phyloP scores from a whole-genome alignment of 2,888 invertebrate species.

The Campoplex capitator region DNA sequence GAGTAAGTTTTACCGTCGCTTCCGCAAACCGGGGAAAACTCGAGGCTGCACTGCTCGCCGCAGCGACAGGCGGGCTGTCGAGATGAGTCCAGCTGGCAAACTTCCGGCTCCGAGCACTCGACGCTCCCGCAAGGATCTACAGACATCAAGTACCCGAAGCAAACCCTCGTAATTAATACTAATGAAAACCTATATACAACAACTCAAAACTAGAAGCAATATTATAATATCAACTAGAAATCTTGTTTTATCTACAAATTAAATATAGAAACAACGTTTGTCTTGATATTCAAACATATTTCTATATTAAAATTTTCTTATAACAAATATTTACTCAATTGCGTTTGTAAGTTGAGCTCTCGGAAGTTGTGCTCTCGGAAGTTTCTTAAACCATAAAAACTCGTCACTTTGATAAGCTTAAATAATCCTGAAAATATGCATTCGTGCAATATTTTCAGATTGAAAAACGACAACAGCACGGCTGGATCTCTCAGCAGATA shows the following conservation, averaged over 20 bases:
- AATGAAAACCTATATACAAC: constrained; percentile 60
- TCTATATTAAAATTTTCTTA: background rate
- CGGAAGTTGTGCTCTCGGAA: too few relatives aligned
- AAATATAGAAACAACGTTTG: constrained; percentile 8
- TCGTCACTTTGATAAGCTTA: background rate
- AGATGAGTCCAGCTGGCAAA: constrained; percentile 93
- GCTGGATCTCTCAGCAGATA: background rate
- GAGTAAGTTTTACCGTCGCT: constrained; percentile 92
- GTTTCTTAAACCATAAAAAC: background rate
- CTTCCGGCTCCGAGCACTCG: constrained; percentile 91
- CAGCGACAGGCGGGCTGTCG: constrained; percentile 93
- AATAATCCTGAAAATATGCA: background rate
- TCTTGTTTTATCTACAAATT: background rate
- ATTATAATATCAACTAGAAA: constrained; percentile 2
- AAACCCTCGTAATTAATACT: constrained; percentile 59
- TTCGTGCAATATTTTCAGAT: background rate
- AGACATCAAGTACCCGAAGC: constrained; percentile 74
- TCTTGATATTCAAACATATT: background rate
- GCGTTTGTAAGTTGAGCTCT: background rate
- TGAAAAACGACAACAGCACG: background rate
- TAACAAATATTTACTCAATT: constrained; percentile 5
- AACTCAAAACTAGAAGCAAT: constrained; percentile 45
- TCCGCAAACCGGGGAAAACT: constrained; percentile 91
- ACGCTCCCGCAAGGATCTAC: constrained; percentile 94
- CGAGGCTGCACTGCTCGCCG: constrained; percentile 91